Base-by-base conservation (phyloP, 2,888 invertebrate species). In the Cantharis rufa region DNA sequence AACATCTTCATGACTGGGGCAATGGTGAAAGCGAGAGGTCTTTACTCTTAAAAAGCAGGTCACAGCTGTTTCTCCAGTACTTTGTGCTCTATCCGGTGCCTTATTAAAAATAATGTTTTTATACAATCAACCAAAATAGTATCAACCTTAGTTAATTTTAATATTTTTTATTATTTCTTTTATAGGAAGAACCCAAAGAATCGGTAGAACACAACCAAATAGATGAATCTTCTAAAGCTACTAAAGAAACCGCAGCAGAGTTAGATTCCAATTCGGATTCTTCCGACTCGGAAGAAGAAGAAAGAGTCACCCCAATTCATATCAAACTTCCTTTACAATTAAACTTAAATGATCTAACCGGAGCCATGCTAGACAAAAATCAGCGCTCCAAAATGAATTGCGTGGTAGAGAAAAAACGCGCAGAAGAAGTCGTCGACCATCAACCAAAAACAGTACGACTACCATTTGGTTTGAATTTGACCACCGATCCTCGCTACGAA, bases 301-400 rank as follows among this genome's bases (percentile, higher is more conserved):
- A 92, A 71, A 88, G 89, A 68, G 87, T 88, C 74, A 87, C 88
- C 28, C 89, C 93, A 88, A 86, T 91, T 88, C 91, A 91, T 83
- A 91, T 94, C 85, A 94, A 94, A 87, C 89, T 96, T 70, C 95
- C 95, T 77, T 90, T 95, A 76, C 94, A 95, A 87, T 91, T 96
- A 85, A 94, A 95, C 88, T 91, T 96, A 78, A 95, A 95, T 84
- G 95, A 96, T 80, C 90, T 96, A 77, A 94, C 95, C 27, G 94
- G 94, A 63, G 94, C 92, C 28, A 90, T 93, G 86, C 89, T 93
- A 83, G 92, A 93, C 80, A 93, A 92, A 84, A 92, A 92, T 86
- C 93, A 93, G 85, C 92, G 92, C 86, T 95, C 95, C 77, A 93
- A 94, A 87, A 96, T 96, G 93, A 96, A 96, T 89, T 97, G 96